Base-by-base conservation (phyloP, 2,797 vertebrate genomes). In the Sandelia bainsii region DNA sequence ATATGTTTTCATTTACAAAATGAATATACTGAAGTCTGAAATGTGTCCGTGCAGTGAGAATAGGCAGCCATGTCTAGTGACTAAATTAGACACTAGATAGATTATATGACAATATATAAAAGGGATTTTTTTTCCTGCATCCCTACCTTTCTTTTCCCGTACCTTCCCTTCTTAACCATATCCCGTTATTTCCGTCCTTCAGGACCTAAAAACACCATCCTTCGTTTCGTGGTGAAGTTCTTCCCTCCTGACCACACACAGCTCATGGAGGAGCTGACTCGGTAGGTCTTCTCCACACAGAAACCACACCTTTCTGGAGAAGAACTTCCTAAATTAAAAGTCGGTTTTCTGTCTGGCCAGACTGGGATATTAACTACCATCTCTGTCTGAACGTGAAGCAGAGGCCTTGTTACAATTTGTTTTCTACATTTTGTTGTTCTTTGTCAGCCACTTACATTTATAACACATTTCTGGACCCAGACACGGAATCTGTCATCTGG, bases 221-320 rank as follows among this genome's bases (percentile, higher is more conserved):
- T 99, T 53, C 96, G 96, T 51, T 99, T 99, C 61, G 97, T 98
- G 89, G 98, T 99, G 89, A 99, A 99, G 89, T 99, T 99, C 91
- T 99, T 99, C 86, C 97, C 98, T 44, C 97, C 97, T 37, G 98
- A 99, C 91, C 97, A 97, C 1, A 94, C 96, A 17, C 97, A 98
- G 77, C 93, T 99, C 70, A 93, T 96, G 93, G 98, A 99, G 89
- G 97, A 99, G 79, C 93, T 99, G 84, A 99, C 97, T 89, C 97
- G 97, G 98, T 99, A 83, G 87, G 96, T 89, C 67, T 20, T n/a
- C 27, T 23, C 44, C 0, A 14, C 67, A 14, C 68, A 32, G 53
- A 49, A 62, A 58, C 79, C 68, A 48, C 69, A 49, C 80, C 78
- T 67, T 50, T 52, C 44, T 3, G 56, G 71, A 59, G 52, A 67